Conservation (phyloP, 2,113 vertebrate genomes). For the Astur gentilis region DNA sequence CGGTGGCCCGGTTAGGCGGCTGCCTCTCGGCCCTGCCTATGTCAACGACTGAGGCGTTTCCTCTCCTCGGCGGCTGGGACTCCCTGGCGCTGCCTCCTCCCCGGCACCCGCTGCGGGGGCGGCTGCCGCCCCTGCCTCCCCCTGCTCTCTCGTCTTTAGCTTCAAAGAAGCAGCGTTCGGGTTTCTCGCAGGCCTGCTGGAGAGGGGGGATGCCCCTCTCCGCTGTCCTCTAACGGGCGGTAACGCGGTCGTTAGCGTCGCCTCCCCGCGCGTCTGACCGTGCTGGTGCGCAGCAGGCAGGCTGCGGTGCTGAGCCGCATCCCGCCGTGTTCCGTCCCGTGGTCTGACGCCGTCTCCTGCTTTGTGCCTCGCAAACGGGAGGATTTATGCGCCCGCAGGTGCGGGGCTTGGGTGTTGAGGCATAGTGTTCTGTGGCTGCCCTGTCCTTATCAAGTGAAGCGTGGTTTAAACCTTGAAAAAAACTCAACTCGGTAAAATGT, state of each 20-base stretch:
- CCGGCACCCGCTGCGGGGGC: not conserved
- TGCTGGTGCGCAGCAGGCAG: not conserved
- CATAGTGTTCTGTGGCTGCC: fast-evolving
- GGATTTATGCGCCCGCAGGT: fast-evolving
- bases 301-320: not conserved
- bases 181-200: not conserved
- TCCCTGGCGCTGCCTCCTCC: not conserved
- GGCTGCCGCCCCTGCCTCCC: too few species aligned
- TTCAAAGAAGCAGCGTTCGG: fast-evolving
- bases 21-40: not conserved
- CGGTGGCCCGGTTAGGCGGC: not conserved
- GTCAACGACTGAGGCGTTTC: fast-evolving
- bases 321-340: fast-evolving
- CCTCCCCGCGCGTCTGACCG: too few species aligned
- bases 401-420: not conserved
- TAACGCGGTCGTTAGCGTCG: fast-evolving
- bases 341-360: fast-evolving
- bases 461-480: not conserved
- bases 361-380: fast-evolving
- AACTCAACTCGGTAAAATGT: fast-evolving
- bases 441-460: fast-evolving
- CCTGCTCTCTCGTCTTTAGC: too few species aligned
- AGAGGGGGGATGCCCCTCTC: fast-evolving
- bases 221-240: fast-evolving
- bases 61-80: too few species aligned